These are phyloP conservation scores for Pedionomus torquatus DNA, from an alignment of 2,113 vertebrate genomes.

Conservation along the genomic window DNA sequence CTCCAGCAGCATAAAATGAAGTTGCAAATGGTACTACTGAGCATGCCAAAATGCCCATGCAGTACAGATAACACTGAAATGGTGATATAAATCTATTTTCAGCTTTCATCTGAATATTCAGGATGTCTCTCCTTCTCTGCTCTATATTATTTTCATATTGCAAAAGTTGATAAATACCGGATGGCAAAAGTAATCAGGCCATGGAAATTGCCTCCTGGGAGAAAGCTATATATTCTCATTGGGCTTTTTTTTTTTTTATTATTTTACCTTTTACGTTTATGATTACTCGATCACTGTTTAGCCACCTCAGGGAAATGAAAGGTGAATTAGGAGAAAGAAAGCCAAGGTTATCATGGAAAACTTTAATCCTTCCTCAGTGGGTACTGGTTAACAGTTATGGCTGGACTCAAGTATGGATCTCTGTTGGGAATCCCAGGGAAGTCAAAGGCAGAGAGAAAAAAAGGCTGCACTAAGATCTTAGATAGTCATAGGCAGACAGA, in stretches of 20 bases:
- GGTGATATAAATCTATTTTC: not conserved
- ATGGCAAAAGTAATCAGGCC: not conserved
- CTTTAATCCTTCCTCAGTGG: not conserved
- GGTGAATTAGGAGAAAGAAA: slow-evolving; percentile 4
- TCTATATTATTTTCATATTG: not conserved
- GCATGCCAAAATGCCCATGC: not conserved
- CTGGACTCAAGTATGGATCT: not conserved
- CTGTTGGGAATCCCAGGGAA: slow-evolving; percentile 25
- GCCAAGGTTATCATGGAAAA: slow-evolving; percentile 11
- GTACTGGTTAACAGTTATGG: not conserved
- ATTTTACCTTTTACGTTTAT: not conserved
- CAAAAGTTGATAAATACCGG: not conserved
- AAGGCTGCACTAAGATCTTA: not conserved
- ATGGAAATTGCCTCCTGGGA: not conserved
- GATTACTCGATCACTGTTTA: not conserved
- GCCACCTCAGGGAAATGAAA: not conserved
- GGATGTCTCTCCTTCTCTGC: not conserved
- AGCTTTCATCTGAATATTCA: not conserved
- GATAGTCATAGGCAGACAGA: slow-evolving; percentile 19
- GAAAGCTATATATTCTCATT: not conserved
- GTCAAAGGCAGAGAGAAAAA: slow-evolving; percentile 16
- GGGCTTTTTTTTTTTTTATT: no score
- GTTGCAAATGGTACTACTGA: not conserved
- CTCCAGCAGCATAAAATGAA: not conserved
- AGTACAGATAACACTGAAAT: not conserved